Base-by-base conservation (phyloP, 1,140 invertebrate genomes). In the Amphibalanus amphitrite region DNA sequence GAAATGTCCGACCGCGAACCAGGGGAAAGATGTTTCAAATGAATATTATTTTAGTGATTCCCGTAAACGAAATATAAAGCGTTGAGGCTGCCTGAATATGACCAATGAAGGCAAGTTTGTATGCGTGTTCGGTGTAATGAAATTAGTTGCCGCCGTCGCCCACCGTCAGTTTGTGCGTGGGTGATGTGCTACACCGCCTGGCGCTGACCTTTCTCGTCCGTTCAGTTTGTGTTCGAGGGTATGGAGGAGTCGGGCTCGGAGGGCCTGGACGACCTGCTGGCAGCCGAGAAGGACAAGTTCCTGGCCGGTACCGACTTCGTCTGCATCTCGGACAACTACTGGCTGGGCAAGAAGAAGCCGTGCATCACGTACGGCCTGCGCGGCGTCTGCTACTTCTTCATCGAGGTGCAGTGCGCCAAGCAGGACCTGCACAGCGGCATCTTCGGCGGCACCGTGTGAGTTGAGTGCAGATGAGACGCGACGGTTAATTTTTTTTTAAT, bases 271-370 rank as follows among this genome's bases (percentile, higher is more conserved):
- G 90, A 93, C 3, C 80, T 97, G 25, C 81, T 99, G 0, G 81
- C 86, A 74, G 79, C 86, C 6, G 82, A 85, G 74, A 93, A 94
- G 80, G 84, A 88, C 71, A 82, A 80, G 70, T 98, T 97, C 79
- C 84, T 98, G 25, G 83, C 87, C 71, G 80, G 86, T 79, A 87
- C 95, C 0, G 95, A 98, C 80, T 97, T 88, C 82, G 92, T 97
- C 38, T 98, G 95, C 79, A 98, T 99, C 77, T 97, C 95, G 67
- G 97, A 99, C 79, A 99, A 98, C 82, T 99, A 98, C 78, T 99
- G 96, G 97, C 80, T 99, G 28, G 96, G 96, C 13, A 98, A 90
- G 59, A 90, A 88, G 20, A 96, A 96, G 79, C 97, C 97, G 0
- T 99, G 96, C 79, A 86, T 99, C 65, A 98, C 95, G 1, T 98